Evolutionary conservation across 64 coral and sea anemone genomes (phyloP).

Genomic region (Cladopsammia gracilis): DNA sequence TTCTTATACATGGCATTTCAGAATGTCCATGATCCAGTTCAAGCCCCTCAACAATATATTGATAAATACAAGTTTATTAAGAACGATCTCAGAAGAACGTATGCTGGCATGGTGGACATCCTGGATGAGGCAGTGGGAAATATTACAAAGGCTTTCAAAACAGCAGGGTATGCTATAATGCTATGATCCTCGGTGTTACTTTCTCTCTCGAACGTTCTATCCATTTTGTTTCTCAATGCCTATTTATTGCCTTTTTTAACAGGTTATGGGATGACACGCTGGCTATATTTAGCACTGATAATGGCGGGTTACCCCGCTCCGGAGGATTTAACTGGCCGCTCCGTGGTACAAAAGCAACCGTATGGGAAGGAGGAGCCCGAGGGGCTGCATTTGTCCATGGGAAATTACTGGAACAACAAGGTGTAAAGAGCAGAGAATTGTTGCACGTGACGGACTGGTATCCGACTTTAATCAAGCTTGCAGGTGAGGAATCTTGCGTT

Average conservation of each 20-base stretch:
- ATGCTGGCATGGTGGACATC: slow-evolving; percentile 40
- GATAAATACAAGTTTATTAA: slow-evolving; percentile 24
- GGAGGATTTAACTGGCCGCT: slow-evolving; percentile 5
- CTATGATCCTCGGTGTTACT: background rate
- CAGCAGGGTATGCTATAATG: background rate
- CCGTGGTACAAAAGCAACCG: background rate
- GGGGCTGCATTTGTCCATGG: slow-evolving; percentile 31
- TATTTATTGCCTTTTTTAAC: too few species aligned
- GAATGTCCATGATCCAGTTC: slow-evolving; percentile 14
- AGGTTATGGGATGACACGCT: slow-evolving; percentile 59
- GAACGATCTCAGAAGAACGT: background rate
- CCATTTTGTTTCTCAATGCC: too few species aligned
- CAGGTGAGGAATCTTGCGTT: background rate
- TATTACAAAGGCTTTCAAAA: slow-evolving; percentile 24
- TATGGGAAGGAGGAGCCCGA: slow-evolving; percentile 55
- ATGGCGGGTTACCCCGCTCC: slow-evolving; percentile 32
- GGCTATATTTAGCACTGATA: slow-evolving; percentile 56
- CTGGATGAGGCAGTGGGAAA: slow-evolving; percentile 54
- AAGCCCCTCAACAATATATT: slow-evolving; percentile 19
- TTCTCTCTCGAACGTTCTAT: too few species aligned
- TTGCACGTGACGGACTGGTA: slow-evolving; percentile 3
- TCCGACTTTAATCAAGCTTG: background rate
- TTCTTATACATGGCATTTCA: slow-evolving; percentile 62
- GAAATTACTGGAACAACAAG: background rate
- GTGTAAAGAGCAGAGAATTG: background rate